Base-by-base conservation (phyloP, 2,113 vertebrate species). In the Pelvicachromis taeniatus region DNA sequence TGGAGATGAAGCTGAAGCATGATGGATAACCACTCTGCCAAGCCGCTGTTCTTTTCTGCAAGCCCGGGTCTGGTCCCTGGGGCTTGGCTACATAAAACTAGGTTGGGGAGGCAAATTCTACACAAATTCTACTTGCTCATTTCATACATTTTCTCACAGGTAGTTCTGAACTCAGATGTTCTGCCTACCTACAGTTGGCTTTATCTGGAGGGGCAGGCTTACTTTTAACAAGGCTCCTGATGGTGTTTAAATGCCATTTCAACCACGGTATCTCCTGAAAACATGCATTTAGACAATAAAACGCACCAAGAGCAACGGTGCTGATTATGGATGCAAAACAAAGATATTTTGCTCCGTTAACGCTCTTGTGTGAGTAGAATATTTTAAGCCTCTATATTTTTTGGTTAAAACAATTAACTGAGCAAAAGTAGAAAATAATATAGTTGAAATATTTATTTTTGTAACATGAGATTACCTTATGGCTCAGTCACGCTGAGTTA, bases 21-120 rank as follows among this genome's bases (percentile, higher is more conserved):
- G 94, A 95, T 95, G 93, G 92, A 95, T 95, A 92, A 89, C 94
- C 90, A 91, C 86, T 92, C 81, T 79, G 88, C 86, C 58, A 23
- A 87, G 92, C 79, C 23, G 81, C 91, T 90, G 87, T 85, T 91
- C 86, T 93, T 92, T 89, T 89, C 90, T 84, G n/a, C 48, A 56
- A 50, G 86, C 77, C 61, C 9, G 79, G 86, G 83, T 91, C 85
- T 42, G 12, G 81, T 87, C 93, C 87, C 88, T 10, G 21, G 58
- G 83, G 90, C 33, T 73, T 56, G 29, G 40, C 88, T 73, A 70
- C 85, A 91, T 38, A 81, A 86, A 93, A 93, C 88, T 84, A 56
- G 82, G 73, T 3, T 85, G 87, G 68, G 83, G 79, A 82, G 75
- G 87, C 80, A 92, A 87, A 94, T 87, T 87, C 84, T 45, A 80